These are phyloP conservation scores for Arctopsyche grandis DNA, from an alignment of 1,140 invertebrate genomes.

Conservation along the genomic window DNA sequence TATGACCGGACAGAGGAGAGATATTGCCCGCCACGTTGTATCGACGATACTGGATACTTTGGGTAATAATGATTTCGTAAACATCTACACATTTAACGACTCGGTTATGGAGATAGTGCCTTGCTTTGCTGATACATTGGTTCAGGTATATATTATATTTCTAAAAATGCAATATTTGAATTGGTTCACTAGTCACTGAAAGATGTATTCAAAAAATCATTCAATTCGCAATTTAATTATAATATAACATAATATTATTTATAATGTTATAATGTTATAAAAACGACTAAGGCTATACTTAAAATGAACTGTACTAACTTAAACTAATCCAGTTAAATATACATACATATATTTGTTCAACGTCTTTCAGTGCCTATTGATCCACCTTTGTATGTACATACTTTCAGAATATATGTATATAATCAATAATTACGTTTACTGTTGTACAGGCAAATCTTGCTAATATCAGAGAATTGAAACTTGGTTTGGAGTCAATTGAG, in stretches of 20 bases:
- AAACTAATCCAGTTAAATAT: too few species aligned
- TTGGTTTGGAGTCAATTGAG: constrained; percentile 78
- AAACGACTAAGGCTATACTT: too few species aligned
- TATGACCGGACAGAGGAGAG: constrained; percentile 93
- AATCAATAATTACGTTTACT: neutral
- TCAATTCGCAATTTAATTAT: neutral
- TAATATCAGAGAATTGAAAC: constrained; percentile 87
- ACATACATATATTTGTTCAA: too few species aligned
- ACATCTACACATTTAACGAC: constrained; percentile 90
- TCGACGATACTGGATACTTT: constrained; percentile 96
- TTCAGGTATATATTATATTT: constrained; percentile 71
- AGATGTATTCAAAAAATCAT: too few species aligned
- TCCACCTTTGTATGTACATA: neutral
- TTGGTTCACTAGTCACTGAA: neutral
- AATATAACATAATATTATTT: too few species aligned
- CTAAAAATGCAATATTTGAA: neutral
- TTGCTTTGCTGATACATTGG: constrained; percentile 89
- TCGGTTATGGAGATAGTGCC: constrained; percentile 80
- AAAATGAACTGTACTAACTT: too few species aligned
- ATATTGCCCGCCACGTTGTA: constrained; percentile 94
- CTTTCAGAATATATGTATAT: neutral
- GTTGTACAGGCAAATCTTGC: constrained; percentile 82
- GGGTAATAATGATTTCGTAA: constrained; percentile 98
- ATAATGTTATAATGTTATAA: too few species aligned
- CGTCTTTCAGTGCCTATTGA: too few species aligned